phyloP scores from a whole-genome alignment of 1,140 invertebrate genomes.

The Camponotus floridanus region DNA sequence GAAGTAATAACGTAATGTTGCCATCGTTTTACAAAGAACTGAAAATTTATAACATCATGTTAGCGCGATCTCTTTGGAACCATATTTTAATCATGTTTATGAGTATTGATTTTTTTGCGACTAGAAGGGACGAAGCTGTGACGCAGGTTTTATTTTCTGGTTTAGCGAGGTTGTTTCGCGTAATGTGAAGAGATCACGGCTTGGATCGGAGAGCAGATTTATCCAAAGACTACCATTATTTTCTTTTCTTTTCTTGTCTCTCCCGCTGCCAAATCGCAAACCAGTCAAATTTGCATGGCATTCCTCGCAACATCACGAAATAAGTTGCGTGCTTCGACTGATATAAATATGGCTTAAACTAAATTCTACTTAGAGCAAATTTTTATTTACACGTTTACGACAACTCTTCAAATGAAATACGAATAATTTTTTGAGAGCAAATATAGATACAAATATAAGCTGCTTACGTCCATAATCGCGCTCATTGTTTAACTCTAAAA shows the following conservation, averaged over 20 bases:
- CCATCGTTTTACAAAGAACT: neutral
- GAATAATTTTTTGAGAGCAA: neutral
- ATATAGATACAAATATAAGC: neutral
- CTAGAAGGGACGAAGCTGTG: conserved; percentile 55
- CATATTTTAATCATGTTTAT: conserved; percentile 45
- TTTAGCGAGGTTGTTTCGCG: conserved; percentile 67
- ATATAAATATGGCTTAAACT: conserved; percentile 75
- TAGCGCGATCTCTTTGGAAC: conserved; percentile 17
- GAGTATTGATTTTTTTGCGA: conserved; percentile 40
- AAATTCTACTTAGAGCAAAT: conserved; percentile 47
- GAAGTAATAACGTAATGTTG: neutral
- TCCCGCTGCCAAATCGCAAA: conserved; percentile 21
- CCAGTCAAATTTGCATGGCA: conserved; percentile 75
- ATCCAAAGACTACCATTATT: conserved; percentile 65
- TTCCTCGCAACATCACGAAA: conserved; percentile 57
- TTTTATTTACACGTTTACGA: conserved; percentile 58
- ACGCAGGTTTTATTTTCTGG: conserved; percentile 75
- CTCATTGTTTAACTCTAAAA: neutral
- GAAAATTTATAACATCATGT: neutral
- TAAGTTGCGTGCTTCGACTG: conserved; percentile 76
- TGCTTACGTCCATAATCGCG: conserved; percentile 3
- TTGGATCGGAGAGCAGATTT: conserved; percentile 62
- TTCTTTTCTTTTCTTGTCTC: conserved; percentile 17
- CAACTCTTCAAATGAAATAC: neutral
- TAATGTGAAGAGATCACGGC: conserved; percentile 42